These are phyloP conservation scores for Conops quadrifasciatus DNA, from an alignment of 2,888 invertebrate species.

Conservation along the genomic window DNA sequence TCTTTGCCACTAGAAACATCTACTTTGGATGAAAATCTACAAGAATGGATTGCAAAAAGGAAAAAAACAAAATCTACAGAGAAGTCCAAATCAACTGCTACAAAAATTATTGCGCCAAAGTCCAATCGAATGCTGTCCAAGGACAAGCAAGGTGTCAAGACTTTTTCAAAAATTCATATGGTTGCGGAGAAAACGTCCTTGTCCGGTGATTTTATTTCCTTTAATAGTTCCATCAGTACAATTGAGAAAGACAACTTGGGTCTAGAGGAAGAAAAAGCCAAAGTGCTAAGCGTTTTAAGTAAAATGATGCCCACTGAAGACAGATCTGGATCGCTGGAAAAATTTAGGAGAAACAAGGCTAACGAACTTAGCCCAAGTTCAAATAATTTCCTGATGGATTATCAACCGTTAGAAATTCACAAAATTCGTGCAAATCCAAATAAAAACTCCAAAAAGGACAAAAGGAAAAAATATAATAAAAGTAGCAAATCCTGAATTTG, in stretches of 20 bases:
- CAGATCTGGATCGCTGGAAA: slow-evolving; percentile 22
- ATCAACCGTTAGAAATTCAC: slow-evolving; percentile 50
- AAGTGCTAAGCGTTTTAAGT: slow-evolving; percentile 42
- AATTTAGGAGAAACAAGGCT: slow-evolving; percentile 9
- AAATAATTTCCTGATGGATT: slow-evolving; percentile 52
- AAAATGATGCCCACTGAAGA: slow-evolving; percentile 43
- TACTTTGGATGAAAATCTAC: slow-evolving; percentile 42
- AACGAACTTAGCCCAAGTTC: slow-evolving; percentile 42
- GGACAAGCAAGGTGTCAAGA: slow-evolving; percentile 14
- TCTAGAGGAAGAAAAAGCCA: slow-evolving; percentile 37
- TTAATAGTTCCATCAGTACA: slow-evolving; percentile 31
- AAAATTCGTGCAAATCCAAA: slow-evolving; percentile 54
- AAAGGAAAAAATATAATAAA: slow-evolving; percentile 31
- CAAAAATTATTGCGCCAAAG: background rate
- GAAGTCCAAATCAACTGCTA: slow-evolving; percentile 21
- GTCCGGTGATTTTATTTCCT: slow-evolving; percentile 54
- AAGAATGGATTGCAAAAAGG: slow-evolving; percentile 47
- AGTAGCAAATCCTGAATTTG: no score
- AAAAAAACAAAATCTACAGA: slow-evolving; percentile 8
- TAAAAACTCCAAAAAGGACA: slow-evolving; percentile 46
- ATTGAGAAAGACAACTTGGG: slow-evolving; percentile 35
- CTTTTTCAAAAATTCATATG: background rate
- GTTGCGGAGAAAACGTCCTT: slow-evolving; percentile 27
- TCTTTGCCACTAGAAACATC: slow-evolving; percentile 46
- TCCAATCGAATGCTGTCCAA: background rate